Conservation (phyloP, 2,888 invertebrate genomes). For the Dusona sp. region DNA sequence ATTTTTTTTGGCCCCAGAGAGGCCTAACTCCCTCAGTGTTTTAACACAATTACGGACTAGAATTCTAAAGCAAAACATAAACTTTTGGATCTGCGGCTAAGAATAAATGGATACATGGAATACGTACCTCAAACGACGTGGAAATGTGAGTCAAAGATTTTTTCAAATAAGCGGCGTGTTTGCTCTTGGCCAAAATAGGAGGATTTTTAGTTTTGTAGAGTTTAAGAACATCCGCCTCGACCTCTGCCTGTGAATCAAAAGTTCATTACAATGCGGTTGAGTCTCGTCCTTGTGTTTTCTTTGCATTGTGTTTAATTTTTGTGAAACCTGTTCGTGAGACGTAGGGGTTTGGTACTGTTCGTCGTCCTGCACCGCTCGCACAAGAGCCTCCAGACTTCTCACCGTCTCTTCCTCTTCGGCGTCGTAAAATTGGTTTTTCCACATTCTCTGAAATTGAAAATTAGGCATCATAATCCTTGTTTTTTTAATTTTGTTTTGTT, state of each 20-base stretch:
- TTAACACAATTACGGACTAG: background rate
- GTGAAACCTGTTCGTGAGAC: constrained; percentile 86
- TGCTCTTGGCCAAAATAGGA: constrained; percentile 87
- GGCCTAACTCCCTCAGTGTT: too few species aligned
- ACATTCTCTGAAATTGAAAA: constrained; percentile 73
- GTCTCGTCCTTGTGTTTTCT: background rate
- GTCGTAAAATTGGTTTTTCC: constrained; percentile 73
- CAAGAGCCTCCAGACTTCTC: constrained; percentile 80
- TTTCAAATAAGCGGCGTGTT: constrained; percentile 89
- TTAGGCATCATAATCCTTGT: too few species aligned
- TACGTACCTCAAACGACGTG: constrained; percentile 88
- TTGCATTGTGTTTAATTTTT: constrained; percentile 10
- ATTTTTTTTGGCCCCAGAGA: too few species aligned
- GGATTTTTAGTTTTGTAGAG: constrained; percentile 86
- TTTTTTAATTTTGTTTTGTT: background rate
- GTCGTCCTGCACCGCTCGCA: constrained; percentile 86
- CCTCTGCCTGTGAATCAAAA: constrained; percentile 85
- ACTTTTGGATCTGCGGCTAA: background rate
- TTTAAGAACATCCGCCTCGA: constrained; percentile 86
- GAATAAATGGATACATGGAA: background rate
- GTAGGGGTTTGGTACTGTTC: constrained; percentile 87
- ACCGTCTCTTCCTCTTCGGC: constrained; percentile 71
- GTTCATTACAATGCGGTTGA: constrained; percentile 57
- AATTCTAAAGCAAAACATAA: background rate
- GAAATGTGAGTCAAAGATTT: constrained; percentile 89